Evolutionary conservation across 2,797 vertebrate genomes (phyloP).

Genomic region (Thripadectes ignobilis): DNA sequence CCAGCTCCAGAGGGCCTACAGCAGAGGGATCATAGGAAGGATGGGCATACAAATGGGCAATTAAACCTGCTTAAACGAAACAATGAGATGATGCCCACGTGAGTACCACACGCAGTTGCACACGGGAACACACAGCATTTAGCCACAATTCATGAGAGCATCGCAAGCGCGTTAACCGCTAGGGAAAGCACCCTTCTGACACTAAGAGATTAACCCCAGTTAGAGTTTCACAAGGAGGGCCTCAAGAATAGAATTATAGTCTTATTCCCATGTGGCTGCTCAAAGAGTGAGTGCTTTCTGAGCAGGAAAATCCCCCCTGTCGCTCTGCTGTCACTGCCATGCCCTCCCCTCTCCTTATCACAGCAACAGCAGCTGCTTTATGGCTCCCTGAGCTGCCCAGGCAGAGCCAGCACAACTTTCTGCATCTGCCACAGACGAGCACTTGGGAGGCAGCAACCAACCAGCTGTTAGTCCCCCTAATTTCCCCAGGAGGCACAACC

Average conservation of each 20-base stretch:
- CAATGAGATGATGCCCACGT: conserved; percentile 78
- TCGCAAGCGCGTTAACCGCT: background rate
- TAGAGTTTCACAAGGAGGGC: background rate
- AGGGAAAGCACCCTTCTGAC: background rate
- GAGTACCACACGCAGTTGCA: conserved; percentile 56
- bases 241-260: background rate
- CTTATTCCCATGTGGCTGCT: background rate
- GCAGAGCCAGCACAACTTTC: background rate
- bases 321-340: background rate
- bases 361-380: background rate
- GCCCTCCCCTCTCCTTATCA: background rate
- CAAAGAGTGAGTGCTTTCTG: background rate
- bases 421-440: background rate
- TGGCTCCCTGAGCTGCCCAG: background rate
- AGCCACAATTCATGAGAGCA: conserved; percentile 18
- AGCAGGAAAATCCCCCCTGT: background rate
- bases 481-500: background rate
- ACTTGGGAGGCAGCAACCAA: background rate
- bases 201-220: background rate
- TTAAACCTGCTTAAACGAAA: conserved; percentile 90
- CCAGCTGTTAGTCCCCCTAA: background rate
- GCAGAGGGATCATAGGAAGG: conserved; percentile 91
- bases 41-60: conserved; percentile 91
- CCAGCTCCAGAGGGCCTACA: conserved; percentile 98
- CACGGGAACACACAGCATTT: conserved; percentile 58